These are phyloP conservation scores for Anguilla anguilla DNA, from an alignment of 2,797 vertebrate genomes.

Conservation along the genomic window DNA sequence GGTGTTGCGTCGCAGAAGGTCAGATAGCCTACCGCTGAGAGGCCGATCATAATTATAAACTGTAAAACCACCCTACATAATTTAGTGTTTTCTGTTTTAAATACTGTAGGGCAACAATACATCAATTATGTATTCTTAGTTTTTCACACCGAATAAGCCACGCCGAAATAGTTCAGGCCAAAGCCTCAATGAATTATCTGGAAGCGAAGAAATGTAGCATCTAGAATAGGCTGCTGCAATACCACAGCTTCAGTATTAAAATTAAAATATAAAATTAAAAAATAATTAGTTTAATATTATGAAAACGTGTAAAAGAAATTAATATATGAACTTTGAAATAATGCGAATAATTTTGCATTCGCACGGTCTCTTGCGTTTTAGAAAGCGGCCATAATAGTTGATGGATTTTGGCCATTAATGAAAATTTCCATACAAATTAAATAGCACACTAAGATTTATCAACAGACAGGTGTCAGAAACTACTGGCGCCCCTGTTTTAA, in stretches of 20 bases:
- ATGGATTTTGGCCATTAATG: no score
- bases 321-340: no score
- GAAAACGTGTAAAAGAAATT: no score
- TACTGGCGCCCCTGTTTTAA: no score
- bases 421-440: no score
- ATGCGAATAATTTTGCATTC: background rate
- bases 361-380: background rate
- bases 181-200: background rate
- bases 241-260: background rate
- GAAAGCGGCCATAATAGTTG: background rate
- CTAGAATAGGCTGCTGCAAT: background rate
- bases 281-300: background rate
- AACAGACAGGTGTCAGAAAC: no score
- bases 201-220: background rate
- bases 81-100: conserved; percentile 19
- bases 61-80: conserved; percentile 5
- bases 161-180: background rate
- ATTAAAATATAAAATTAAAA: background rate
- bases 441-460: no score
- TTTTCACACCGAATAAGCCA: conserved; percentile 2
- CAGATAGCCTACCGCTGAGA: background rate
- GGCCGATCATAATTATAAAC: conserved; percentile 13
- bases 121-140: conserved; percentile 9
- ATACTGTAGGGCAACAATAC: conserved; percentile 3
- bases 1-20: background rate